These are phyloP conservation scores for Drosophila virilis DNA, from an alignment of 1,140 invertebrate species.

Conservation along the genomic window DNA sequence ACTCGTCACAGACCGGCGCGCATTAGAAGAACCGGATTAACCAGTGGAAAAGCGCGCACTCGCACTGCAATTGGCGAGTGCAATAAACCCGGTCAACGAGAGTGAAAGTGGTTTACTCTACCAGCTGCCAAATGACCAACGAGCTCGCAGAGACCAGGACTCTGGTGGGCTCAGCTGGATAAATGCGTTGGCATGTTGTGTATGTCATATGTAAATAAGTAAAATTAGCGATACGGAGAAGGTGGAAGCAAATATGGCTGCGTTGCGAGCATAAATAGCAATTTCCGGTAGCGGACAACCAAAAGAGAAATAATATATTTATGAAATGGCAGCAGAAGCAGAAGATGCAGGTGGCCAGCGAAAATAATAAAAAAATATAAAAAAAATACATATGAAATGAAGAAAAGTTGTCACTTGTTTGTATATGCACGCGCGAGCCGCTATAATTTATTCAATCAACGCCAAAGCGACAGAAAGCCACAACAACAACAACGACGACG, in stretches of 20 bases:
- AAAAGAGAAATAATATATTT: conserved; percentile 10
- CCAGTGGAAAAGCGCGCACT: conserved; percentile 71
- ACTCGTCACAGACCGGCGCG: conserved; percentile 47
- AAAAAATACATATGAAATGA: conserved; percentile 16
- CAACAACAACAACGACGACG: conserved; percentile 3
- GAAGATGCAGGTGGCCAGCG: conserved; percentile 26
- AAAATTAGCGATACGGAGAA: neutral
- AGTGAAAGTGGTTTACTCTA: conserved; percentile 74
- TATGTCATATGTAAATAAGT: conserved; percentile 8
- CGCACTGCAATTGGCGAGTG: conserved; percentile 60
- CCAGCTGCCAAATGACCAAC: conserved; percentile 41
- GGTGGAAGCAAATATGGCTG: conserved; percentile 49
- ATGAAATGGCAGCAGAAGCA: neutral
- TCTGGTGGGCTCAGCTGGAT: neutral
- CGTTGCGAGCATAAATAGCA: conserved; percentile 71
- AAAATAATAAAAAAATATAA: neutral
- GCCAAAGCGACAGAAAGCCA: conserved; percentile 36
- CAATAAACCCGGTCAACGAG: conserved; percentile 77
- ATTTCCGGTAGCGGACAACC: conserved; percentile 61
- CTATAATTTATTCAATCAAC: conserved; percentile 82
- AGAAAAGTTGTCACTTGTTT: conserved; percentile 45
- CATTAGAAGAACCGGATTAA: conserved; percentile 80
- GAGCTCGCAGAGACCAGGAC: no score
- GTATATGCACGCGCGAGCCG: conserved; percentile 72
- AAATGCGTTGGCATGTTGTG: neutral